Evolutionary conservation across 35 echinoderm and acorn worm species (phyloP).

Genomic region (Apostichopus parvimensis): DNA sequence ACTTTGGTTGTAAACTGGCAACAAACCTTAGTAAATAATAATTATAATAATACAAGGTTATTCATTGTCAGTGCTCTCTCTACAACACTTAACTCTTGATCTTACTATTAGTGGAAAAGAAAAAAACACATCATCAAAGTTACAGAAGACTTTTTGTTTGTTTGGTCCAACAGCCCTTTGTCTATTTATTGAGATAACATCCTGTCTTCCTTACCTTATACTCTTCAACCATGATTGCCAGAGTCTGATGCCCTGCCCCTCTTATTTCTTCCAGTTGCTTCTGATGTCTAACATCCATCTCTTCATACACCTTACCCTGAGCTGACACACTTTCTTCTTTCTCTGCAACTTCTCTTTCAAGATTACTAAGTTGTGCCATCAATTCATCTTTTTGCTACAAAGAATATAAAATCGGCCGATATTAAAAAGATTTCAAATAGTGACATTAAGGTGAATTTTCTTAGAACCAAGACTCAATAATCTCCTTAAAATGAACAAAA

Average conservation of each 20-base stretch:
- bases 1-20: too few relatives aligned
- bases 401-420: not conserved
- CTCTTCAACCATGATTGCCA: slow-evolving; percentile 94
- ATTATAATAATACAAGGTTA: too few relatives aligned
- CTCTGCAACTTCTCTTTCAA: slow-evolving; percentile 50
- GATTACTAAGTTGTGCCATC: slow-evolving; percentile 40
- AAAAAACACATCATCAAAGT: too few relatives aligned
- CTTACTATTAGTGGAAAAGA: too few relatives aligned
- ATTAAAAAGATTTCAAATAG: too few relatives aligned
- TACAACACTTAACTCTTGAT: too few relatives aligned
- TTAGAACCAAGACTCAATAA: too few relatives aligned
- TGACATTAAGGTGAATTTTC: too few relatives aligned
- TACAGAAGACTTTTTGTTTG: not conserved
- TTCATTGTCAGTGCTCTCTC: too few relatives aligned
- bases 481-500: too few relatives aligned
- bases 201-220: slow-evolving; percentile 76
- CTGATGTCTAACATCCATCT: slow-evolving; percentile 74
- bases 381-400: slow-evolving; percentile 66
- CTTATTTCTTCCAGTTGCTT: slow-evolving; percentile 83
- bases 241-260: slow-evolving; percentile 88
- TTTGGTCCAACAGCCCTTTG: not conserved
- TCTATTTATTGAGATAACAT: not conserved
- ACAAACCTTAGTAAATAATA: too few relatives aligned
- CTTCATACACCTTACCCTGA: slow-evolving; percentile 68
- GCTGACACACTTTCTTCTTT: not conserved